Conservation (phyloP, 1,140 invertebrate genomes). For the Vanessa tameamea region DNA sequence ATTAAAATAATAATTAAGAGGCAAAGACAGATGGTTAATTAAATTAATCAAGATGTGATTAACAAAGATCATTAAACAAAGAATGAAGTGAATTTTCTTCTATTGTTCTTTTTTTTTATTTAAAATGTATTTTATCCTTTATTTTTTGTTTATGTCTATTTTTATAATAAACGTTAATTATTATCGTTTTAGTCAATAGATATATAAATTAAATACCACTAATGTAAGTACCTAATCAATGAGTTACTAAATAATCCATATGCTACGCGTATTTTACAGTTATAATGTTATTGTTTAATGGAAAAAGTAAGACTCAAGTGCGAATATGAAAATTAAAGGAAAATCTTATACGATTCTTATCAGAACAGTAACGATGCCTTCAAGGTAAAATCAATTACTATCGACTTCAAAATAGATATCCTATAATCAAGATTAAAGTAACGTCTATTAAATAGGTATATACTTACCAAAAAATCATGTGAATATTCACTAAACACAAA, state of each 20-base stretch:
- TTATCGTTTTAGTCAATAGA: too few species aligned
- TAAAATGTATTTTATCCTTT: not conserved
- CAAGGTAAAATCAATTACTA: not conserved
- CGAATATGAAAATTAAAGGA: not conserved
- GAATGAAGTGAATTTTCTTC: slow-evolving; percentile 2
- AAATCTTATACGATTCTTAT: slow-evolving; percentile 19
- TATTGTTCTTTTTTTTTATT: not conserved
- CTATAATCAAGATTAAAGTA: not conserved
- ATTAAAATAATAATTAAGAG: not conserved
- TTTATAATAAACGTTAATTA: too few species aligned
- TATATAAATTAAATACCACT: too few species aligned
- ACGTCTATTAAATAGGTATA: not conserved
- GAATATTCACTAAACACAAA: slow-evolving; percentile 13
- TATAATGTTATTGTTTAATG: too few species aligned
- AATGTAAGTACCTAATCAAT: too few species aligned
- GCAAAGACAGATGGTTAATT: not conserved
- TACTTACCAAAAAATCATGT: slow-evolving; percentile 15
- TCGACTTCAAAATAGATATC: not conserved
- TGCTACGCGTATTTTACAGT: too few species aligned
- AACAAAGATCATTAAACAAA: not conserved
- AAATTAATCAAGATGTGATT: slow-evolving; percentile 14
- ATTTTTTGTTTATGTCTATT: not conserved
- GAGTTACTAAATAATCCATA: too few species aligned
- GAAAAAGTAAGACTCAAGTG: not conserved
- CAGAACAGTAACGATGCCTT: not conserved